These are phyloP conservation scores for Emmelina monodactyla DNA, from an alignment of 2,888 invertebrate genomes.

Conservation along the genomic window DNA sequence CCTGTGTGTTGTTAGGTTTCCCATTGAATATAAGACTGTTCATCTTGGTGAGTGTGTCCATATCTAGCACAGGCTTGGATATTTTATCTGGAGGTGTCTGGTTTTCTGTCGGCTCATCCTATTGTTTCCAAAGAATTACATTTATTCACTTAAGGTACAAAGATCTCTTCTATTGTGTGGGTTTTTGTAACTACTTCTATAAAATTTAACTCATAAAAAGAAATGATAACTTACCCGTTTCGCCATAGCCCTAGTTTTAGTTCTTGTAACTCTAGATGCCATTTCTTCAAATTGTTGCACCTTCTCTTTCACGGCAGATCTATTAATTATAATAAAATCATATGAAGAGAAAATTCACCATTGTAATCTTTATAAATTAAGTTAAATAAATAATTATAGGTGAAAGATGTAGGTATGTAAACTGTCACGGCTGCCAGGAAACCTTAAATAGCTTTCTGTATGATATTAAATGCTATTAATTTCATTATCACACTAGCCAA, in stretches of 20 bases:
- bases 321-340: no score
- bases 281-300: conserved; percentile 68
- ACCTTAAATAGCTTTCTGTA: no score
- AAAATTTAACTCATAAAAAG: neutral
- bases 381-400: no score
- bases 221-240: conserved; percentile 33
- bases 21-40: conserved; percentile 51
- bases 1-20: conserved; percentile 35
- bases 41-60: conserved; percentile 44
- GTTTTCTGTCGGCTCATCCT: conserved; percentile 24
- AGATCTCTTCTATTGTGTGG: no score
- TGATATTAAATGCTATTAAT: no score
- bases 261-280: conserved; percentile 58
- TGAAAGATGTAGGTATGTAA: no score
- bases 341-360: no score
- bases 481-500: no score
- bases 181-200: neutral
- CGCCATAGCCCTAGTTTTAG: conserved; percentile 66
- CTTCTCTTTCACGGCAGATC: conserved; percentile 64
- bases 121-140: conserved; percentile 16
- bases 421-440: no score
- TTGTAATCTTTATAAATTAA: no score
- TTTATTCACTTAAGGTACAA: neutral
- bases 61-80: conserved; percentile 30
- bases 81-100: conserved; percentile 45